Conservation (phyloP, 2,797 vertebrate species). For the Coregonus sp. region DNA sequence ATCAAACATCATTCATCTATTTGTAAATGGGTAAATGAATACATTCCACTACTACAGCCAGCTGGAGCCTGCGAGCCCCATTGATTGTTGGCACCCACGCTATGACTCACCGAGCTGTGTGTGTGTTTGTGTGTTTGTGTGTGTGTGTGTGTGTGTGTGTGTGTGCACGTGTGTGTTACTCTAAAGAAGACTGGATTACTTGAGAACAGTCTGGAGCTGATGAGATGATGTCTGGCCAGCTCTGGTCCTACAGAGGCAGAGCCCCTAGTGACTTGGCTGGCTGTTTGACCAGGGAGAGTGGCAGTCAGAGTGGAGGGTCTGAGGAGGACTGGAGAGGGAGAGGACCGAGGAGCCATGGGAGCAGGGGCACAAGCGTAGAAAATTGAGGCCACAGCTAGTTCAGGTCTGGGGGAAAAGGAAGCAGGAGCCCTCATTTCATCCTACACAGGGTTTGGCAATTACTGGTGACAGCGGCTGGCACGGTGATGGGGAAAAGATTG, state of each 20-base stretch:
- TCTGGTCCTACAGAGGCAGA: neutral
- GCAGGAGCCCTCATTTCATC: conserved; percentile 65
- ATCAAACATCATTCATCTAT: conserved; percentile 74
- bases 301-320: neutral
- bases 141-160: neutral
- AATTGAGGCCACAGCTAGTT: conserved; percentile 59
- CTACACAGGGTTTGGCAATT: conserved; percentile 69
- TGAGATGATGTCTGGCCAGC: conserved; percentile 10
- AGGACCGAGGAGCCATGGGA: conserved; percentile 19
- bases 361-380: conserved; percentile 37
- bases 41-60: conserved; percentile 59
- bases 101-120: conserved; percentile 58
- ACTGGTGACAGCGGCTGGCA: conserved; percentile 59
- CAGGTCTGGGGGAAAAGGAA: conserved; percentile 43
- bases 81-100: conserved; percentile 67
- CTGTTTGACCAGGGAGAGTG: neutral
- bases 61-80: conserved; percentile 57
- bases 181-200: conserved; percentile 40
- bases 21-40: conserved; percentile 71
- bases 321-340: conserved; percentile 12
- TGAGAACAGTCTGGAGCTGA: conserved; percentile 23
- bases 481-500: conserved; percentile 62
- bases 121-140: conserved; percentile 24
- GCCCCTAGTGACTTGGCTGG: neutral
- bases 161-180: neutral